These are phyloP conservation scores for Oncorhynchus nerka DNA, from an alignment of 2,113 vertebrate genomes.

Conservation along the genomic window DNA sequence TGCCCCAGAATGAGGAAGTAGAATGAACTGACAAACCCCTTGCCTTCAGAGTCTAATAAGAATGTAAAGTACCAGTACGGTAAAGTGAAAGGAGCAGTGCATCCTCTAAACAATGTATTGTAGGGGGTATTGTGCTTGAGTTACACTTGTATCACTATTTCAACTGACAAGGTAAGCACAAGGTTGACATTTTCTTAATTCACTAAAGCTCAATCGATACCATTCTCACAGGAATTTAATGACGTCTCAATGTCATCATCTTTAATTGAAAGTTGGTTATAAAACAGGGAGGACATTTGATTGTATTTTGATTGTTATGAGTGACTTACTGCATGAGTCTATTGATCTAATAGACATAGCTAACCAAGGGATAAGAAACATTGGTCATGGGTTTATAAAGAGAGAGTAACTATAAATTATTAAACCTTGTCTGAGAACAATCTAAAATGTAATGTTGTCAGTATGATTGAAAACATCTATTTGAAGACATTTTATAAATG, in stretches of 20 bases:
- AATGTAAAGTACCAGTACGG: conserved; percentile 55
- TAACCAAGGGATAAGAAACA: background rate
- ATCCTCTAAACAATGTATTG: background rate
- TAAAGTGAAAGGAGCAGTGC: background rate
- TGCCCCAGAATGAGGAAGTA: conserved; percentile 56
- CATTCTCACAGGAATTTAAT: too few relatives aligned
- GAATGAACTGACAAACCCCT: conserved; percentile 29
- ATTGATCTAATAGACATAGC: background rate
- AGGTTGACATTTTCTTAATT: background rate
- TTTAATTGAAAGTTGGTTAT: background rate
- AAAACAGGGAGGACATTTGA: background rate
- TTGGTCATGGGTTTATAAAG: background rate
- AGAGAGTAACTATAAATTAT: background rate
- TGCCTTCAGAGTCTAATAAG: background rate
- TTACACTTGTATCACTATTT: background rate
- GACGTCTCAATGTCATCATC: background rate
- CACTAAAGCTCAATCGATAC: background rate
- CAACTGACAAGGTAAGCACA: background rate
- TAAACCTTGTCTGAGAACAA: too few relatives aligned
- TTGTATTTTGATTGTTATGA: background rate
- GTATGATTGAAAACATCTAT: too few relatives aligned
- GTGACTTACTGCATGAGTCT: too few relatives aligned
- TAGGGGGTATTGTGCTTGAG: background rate
- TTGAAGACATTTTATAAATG: too few relatives aligned
- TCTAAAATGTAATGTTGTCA: too few relatives aligned